A percentile compares a stretch with the other conserved stretches of the same genome.
Evolutionary conservation across 2,888 invertebrate genomes (phyloP).

Genomic region (Disparrhopalites patrizii): DNA sequence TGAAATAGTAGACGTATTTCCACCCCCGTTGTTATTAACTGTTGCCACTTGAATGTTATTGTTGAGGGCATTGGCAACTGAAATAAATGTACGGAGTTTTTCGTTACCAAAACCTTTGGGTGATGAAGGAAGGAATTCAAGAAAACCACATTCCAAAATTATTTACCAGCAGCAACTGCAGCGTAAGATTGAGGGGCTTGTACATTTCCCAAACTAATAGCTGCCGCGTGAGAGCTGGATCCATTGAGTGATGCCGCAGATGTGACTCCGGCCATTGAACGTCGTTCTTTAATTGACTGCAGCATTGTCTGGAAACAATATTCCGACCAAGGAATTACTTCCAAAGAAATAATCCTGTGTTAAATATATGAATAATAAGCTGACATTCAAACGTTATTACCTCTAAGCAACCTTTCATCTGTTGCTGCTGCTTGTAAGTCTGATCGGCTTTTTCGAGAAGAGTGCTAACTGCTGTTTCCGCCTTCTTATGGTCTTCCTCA

Average conservation of each 20-base stretch:
- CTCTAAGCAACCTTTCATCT: constrained; percentile 86
- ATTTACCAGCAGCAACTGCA: constrained; percentile 38
- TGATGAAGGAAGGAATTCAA: too few relatives aligned
- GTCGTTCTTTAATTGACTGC: constrained; percentile 47
- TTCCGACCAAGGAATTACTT: too few relatives aligned
- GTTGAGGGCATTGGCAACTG: constrained; percentile 43
- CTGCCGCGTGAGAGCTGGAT: constrained; percentile 4
- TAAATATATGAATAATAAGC: neutral
- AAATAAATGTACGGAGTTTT: neutral
- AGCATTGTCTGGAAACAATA: constrained; percentile 43
- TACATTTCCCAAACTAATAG: constrained; percentile 6
- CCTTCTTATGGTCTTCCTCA: constrained; percentile 93
- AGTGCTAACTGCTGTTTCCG: constrained; percentile 83
- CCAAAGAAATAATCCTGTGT: neutral
- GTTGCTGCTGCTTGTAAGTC: constrained; percentile 83
- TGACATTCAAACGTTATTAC: constrained; percentile 50
- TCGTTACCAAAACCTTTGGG: neutral
- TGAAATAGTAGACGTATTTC: constrained; percentile 5
- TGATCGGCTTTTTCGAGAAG: constrained; percentile 91
- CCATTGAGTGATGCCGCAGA: constrained; percentile 17
- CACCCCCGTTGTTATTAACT: constrained; percentile 18
- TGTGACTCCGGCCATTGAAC: constrained; percentile 46
- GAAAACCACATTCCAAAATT: neutral
- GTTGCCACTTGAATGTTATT: constrained; percentile 35
- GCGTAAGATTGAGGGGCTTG: constrained; percentile 40